Evolutionary conservation across 2,113 vertebrate species (phyloP).

Genomic region (Heterotis niloticus): DNA sequence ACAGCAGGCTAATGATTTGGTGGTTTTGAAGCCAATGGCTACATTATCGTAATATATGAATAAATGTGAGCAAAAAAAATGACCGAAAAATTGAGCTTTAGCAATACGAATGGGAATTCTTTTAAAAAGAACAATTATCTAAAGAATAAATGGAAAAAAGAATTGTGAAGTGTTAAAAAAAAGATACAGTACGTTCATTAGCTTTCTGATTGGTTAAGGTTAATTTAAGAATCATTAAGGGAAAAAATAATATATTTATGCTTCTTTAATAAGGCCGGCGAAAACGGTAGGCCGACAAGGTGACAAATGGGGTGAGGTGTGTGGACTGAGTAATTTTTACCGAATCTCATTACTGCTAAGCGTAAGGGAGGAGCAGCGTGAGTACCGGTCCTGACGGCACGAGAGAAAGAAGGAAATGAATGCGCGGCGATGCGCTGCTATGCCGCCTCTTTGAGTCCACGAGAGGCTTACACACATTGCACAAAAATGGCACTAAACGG

Average conservation of each 20-base stretch:
- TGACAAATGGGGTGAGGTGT: slow-evolving; percentile 56
- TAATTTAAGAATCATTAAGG: slow-evolving; percentile 11
- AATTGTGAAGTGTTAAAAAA: no score
- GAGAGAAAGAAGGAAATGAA: no score
- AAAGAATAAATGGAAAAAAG: no score
- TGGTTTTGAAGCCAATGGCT: neutral
- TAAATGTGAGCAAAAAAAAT: neutral
- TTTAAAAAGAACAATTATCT: no score
- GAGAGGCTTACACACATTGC: no score
- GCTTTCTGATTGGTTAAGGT: neutral
- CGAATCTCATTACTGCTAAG: slow-evolving; percentile 56
- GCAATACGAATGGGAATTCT: no score
- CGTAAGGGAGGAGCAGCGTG: slow-evolving; percentile 30
- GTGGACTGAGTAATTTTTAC: slow-evolving; percentile 56
- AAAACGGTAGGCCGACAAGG: slow-evolving; percentile 48
- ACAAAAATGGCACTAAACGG: no score
- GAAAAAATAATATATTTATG: slow-evolving; percentile 11
- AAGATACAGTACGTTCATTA: neutral
- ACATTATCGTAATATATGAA: neutral
- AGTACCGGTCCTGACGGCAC: slow-evolving; percentile 3
- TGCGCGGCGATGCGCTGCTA: no score
- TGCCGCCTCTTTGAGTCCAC: no score
- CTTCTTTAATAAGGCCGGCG: neutral
- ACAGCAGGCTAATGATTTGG: neutral
- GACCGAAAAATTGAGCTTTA: no score